Conservation (phyloP, 1,140 invertebrate species). For the Melanaphis sacchari region DNA sequence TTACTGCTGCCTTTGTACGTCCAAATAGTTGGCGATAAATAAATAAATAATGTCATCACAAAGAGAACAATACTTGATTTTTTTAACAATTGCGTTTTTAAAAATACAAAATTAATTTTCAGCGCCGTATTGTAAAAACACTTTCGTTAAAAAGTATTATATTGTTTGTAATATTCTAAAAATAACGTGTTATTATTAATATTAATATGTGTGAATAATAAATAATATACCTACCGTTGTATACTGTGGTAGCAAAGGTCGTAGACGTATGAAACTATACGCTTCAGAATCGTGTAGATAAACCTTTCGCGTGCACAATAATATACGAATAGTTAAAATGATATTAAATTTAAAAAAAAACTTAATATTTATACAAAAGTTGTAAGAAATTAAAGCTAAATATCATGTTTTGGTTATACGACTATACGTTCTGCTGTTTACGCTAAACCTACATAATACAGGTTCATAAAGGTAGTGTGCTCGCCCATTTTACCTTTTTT, state of each 20-base stretch:
- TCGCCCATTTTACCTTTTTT: background rate
- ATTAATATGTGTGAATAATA: background rate
- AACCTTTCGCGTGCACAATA: background rate
- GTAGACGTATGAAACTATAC: background rate
- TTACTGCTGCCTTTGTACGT: background rate
- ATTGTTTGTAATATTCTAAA: background rate
- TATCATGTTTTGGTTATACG: background rate
- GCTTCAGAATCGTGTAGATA: background rate
- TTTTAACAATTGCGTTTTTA: background rate
- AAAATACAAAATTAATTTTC: slow-evolving; percentile 12
- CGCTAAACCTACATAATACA: no score
- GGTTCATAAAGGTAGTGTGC: no score
- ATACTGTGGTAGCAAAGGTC: background rate
- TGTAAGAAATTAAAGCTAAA: background rate
- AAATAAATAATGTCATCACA: background rate
- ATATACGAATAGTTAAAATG: background rate
- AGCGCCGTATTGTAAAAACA: background rate
- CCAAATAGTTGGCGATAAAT: background rate
- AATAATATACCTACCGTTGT: background rate
- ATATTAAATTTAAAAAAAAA: background rate
- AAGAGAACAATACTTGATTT: background rate
- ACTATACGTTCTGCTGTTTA: background rate
- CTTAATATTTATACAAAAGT: background rate
- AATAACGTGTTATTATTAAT: background rate
- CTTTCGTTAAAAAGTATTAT: background rate